phyloP scores from a whole-genome alignment of 2,113 vertebrate genomes.

The Mystacornis crossleyi region DNA sequence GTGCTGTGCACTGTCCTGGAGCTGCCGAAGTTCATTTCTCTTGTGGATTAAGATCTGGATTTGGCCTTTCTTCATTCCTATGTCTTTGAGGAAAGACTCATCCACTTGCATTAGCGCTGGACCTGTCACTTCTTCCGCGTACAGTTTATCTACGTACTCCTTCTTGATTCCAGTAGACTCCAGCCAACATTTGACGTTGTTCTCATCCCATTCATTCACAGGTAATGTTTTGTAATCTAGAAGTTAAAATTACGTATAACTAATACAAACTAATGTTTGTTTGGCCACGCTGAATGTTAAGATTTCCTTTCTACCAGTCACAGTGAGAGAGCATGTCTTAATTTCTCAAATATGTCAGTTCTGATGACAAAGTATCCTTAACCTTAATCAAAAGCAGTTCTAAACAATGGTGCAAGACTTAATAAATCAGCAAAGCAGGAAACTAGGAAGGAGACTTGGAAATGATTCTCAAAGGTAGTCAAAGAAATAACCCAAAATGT shows the following conservation, averaged over 20 bases:
- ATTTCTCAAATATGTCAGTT: not conserved
- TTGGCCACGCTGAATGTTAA: not conserved
- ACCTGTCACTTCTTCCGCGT: constrained; percentile 79
- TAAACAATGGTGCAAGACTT: not conserved
- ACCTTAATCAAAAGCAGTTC: not conserved
- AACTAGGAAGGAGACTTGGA: not conserved
- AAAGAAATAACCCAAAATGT: not conserved
- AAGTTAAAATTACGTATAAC: not conserved
- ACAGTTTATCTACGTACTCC: constrained; percentile 67
- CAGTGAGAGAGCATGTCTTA: not conserved
- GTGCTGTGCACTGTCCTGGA: not conserved
- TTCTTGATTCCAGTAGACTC: constrained; percentile 74
- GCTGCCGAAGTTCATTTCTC: constrained; percentile 61
- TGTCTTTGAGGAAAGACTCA: constrained; percentile 69
- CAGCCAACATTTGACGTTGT: constrained; percentile 78
- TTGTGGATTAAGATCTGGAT: constrained; percentile 72
- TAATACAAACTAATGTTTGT: not conserved
- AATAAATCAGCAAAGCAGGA: not conserved
- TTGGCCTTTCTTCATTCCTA: constrained; percentile 78
- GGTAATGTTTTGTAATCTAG: constrained; percentile 53
- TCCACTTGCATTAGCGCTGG: constrained; percentile 62
- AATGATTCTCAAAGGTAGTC: not conserved
- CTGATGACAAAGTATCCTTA: not conserved
- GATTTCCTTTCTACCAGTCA: not conserved
- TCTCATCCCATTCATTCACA: constrained; percentile 75